Conservation (phyloP, 2,888 invertebrate species). For the Oeneis ivallda region DNA sequence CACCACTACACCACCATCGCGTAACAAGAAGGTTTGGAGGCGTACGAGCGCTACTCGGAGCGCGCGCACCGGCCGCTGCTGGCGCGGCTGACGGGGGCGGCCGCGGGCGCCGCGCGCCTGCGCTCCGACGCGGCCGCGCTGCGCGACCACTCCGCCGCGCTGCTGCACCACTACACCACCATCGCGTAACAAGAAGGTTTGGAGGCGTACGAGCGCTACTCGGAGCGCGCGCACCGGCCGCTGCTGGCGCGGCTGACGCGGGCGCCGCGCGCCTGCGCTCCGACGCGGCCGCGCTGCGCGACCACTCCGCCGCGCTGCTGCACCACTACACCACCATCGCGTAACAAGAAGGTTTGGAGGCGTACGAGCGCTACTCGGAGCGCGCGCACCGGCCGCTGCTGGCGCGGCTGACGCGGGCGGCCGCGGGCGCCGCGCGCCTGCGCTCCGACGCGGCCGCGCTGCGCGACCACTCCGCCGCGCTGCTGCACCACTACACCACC, state of each 20-base stretch:
- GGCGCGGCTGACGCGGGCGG: slow-evolving; percentile 86
- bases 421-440: slow-evolving; percentile 87
- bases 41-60: slow-evolving; percentile 95
- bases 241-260: slow-evolving; percentile 91
- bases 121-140: slow-evolving; percentile 84
- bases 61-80: slow-evolving; percentile 92
- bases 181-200: slow-evolving; percentile 90
- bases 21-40: slow-evolving; percentile 95
- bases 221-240: slow-evolving; percentile 90
- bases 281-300: slow-evolving; percentile 78
- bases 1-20: slow-evolving; percentile 60
- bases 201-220: slow-evolving; percentile 96
- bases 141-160: slow-evolving; percentile 62
- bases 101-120: slow-evolving; percentile 87
- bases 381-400: slow-evolving; percentile 92
- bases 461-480: slow-evolving; percentile 62
- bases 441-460: slow-evolving; percentile 84
- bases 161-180: slow-evolving; percentile 60
- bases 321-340: slow-evolving; percentile 60
- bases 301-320: slow-evolving; percentile 62
- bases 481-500: slow-evolving; percentile 60
- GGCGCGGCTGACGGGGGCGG: slow-evolving; percentile 86
- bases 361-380: slow-evolving; percentile 95
- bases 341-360: slow-evolving; percentile 95
- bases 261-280: slow-evolving; percentile 87